Conservation (phyloP, 2,113 vertebrate genomes). For the Rhea pennata region DNA sequence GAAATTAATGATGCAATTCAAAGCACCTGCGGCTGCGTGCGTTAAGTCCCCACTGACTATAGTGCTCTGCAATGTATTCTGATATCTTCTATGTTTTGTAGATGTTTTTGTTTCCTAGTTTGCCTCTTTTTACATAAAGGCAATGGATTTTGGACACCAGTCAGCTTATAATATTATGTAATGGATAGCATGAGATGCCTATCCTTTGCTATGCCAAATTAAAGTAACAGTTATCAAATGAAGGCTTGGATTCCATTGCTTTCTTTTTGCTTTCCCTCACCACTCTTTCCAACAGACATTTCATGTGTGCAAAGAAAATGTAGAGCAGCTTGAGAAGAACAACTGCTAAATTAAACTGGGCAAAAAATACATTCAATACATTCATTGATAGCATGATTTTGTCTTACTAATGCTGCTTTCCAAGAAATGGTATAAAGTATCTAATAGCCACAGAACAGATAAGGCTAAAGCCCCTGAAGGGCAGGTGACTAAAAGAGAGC, state of each 20-base stretch:
- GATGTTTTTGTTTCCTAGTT: not conserved
- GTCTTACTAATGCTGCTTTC: not conserved
- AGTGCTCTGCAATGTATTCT: not conserved
- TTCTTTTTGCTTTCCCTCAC: not conserved
- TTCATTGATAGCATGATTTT: not conserved
- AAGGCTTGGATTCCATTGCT: not conserved
- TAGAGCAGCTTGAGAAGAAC: not conserved
- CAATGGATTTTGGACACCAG: not conserved
- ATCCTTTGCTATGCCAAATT: not conserved
- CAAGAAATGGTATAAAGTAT: no score
- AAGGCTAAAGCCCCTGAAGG: not conserved
- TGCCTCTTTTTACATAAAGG: not conserved
- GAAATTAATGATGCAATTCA: not conserved
- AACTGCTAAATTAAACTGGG: not conserved
- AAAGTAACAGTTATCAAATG: not conserved
- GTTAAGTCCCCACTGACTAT: not conserved
- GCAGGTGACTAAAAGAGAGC: not conserved
- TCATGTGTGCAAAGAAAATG: not conserved
- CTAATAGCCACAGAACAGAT: not conserved
- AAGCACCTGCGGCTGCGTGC: not conserved
- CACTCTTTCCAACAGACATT: not conserved
- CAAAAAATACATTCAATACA: rapidly evolving
- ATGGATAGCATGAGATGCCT: not conserved
- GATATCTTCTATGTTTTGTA: not conserved
- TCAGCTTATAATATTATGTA: not conserved